These are phyloP conservation scores for Zygogramma bicolorata DNA, from an alignment of 2,888 invertebrate genomes.

Conservation along the genomic window DNA sequence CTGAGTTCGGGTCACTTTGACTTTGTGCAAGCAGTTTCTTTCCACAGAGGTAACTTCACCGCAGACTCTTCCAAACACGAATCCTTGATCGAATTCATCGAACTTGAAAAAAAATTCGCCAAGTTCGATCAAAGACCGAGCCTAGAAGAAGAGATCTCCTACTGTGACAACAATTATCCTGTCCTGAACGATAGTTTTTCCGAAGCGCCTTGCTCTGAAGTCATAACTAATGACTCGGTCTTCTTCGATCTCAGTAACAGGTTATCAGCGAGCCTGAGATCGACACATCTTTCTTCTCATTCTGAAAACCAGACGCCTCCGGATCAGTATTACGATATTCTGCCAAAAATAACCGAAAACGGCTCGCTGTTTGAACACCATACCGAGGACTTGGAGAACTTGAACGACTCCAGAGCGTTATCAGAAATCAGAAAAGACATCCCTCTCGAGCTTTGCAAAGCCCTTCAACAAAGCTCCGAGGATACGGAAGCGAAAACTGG, in stretches of 20 bases:
- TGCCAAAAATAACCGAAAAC: background rate
- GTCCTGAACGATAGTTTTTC: background rate
- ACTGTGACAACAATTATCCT: too few relatives aligned
- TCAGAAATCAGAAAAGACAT: background rate
- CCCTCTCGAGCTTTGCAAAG: background rate
- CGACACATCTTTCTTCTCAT: too few relatives aligned
- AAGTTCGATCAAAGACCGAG: background rate
- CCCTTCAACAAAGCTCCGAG: background rate
- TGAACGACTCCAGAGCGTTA: background rate
- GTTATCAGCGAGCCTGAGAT: too few relatives aligned
- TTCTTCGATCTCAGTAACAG: too few relatives aligned
- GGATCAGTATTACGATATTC: background rate
- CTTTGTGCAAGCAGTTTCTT: background rate
- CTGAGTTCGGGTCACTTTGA: too few relatives aligned
- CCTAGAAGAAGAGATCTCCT: too few relatives aligned
- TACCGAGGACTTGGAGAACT: background rate
- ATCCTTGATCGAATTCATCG: conserved; percentile 1
- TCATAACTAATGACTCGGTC: too few relatives aligned
- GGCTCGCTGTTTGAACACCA: background rate
- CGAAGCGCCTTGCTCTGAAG: conserved; percentile 1
- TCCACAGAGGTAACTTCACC: too few relatives aligned
- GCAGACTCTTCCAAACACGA: background rate
- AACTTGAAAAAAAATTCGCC: background rate
- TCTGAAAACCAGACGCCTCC: background rate
- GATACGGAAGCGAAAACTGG: background rate